Evolutionary conservation across 2,113 vertebrate genomes (phyloP), one percentile per base, ranked within the genome.

Genomic region (Nannobrachium achirus): DNA sequence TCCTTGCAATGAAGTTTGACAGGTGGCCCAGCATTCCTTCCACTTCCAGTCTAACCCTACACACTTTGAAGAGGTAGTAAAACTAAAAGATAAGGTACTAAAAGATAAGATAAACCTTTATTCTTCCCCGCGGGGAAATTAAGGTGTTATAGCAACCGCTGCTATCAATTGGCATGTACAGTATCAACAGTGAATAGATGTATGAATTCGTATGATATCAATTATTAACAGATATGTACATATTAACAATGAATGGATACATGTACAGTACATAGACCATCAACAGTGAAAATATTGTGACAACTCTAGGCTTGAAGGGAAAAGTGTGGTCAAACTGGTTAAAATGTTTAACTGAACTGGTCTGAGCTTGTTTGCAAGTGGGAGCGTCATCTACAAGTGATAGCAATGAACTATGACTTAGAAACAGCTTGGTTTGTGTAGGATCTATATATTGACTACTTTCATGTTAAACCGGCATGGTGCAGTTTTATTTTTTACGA

Each of bases 281-380:
- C 56, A 50, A 2, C 0, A 7, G 51, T 33, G 8, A 9, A 33
- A 1, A 8, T 65, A 8, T 51, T 55, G 60, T 16, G 0, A 46
- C 45, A 44, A n/a, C n/a, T n/a, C n/a, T n/a, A n/a, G n/a, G n/a
- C n/a, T n/a, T n/a, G n/a, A n/a, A n/a, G n/a, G 9, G 45, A 9
- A 11, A 52, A n/a, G 63, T 81, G 64, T 63, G 15, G 73, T 76
- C 73, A 6, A 77, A 76, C 75, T 57, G 69, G 75, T 79, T 81
- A 73, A 19, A 4, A 11, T 49, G 8, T 20, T 16, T 20, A 42
- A 4, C 10, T 7, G 2, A 41, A 51, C 48, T 57, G 52, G 15
- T 55, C 3, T 10, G 16, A 56, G 39, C 53, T 44, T 49, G 42
- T 64, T 40, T 16, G 19, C 46, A n/a, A 38, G 4, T n/a, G 48